These are phyloP conservation scores for Paracanthobrama guichenoti DNA, from an alignment of 2,113 vertebrate genomes.

Conservation along the genomic window DNA sequence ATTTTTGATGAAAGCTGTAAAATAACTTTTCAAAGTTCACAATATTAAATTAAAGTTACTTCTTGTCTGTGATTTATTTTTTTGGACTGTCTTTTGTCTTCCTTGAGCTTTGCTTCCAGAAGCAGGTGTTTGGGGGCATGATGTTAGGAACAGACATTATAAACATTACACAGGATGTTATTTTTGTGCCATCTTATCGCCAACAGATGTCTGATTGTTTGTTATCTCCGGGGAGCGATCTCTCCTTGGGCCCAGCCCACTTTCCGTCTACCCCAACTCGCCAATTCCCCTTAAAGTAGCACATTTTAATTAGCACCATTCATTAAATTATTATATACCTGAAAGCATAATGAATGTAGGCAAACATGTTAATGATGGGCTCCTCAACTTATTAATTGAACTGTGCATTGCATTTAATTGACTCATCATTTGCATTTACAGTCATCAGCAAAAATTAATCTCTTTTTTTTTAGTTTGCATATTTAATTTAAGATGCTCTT, in stretches of 20 bases:
- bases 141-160: neutral
- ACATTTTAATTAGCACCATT: constrained; percentile 47
- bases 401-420: constrained; percentile 52
- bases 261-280: neutral
- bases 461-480: constrained; percentile 43
- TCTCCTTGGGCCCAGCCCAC: constrained; percentile 24
- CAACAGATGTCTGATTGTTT: constrained; percentile 23
- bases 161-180: constrained; percentile 12
- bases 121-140: constrained; percentile 68
- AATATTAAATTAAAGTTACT: constrained; percentile 99
- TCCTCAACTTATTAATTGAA: constrained; percentile 54
- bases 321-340: constrained; percentile 51
- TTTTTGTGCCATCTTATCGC: constrained; percentile 8
- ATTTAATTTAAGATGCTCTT: constrained; percentile 53
- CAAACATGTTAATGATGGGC: constrained; percentile 53
- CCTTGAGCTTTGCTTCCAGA: constrained; percentile 77
- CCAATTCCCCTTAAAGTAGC: constrained; percentile 31
- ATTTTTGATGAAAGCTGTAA: constrained; percentile 97
- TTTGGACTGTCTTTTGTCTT: neutral
- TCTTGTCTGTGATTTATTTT: constrained; percentile 89
- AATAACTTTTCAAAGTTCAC: constrained; percentile 98
- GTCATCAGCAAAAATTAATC: constrained; percentile 52
- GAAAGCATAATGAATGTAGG: constrained; percentile 46
- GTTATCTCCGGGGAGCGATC: neutral
- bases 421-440: constrained; percentile 60